phyloP scores from a whole-genome alignment of 2,113 vertebrate genomes.

The Pelecanus crispus region DNA sequence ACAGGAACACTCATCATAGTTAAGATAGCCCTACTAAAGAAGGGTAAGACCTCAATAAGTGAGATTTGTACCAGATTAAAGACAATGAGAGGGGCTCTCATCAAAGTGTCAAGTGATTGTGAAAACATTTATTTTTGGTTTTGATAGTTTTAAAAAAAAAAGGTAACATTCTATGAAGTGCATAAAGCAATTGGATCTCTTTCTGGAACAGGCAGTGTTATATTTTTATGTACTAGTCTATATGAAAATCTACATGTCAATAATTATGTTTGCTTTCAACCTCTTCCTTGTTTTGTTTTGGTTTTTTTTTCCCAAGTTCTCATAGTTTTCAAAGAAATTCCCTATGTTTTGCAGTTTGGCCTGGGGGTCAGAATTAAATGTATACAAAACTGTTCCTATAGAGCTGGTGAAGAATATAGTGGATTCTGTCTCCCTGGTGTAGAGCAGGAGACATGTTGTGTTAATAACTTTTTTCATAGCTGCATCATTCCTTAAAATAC shows the following conservation, averaged over 20 bases:
- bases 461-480: background rate
- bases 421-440: background rate
- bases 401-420: background rate
- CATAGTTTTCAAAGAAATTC: background rate
- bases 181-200: background rate
- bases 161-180: background rate
- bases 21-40: background rate
- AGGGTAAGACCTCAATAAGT: background rate
- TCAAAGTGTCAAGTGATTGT: background rate
- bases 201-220: background rate
- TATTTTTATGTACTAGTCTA: background rate
- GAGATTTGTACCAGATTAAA: background rate
- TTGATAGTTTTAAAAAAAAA: background rate
- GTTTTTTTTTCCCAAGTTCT: background rate
- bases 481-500: background rate
- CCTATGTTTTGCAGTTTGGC: background rate
- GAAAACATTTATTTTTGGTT: background rate
- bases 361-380: background rate
- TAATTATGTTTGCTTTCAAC: background rate
- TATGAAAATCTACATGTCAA: background rate
- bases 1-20: background rate
- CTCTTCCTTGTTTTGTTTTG: background rate
- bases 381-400: background rate
- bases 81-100: background rate
- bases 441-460: background rate